These are phyloP conservation scores for Osmoderma eremita DNA, from an alignment of 2,888 invertebrate genomes.

Conservation along the genomic window DNA sequence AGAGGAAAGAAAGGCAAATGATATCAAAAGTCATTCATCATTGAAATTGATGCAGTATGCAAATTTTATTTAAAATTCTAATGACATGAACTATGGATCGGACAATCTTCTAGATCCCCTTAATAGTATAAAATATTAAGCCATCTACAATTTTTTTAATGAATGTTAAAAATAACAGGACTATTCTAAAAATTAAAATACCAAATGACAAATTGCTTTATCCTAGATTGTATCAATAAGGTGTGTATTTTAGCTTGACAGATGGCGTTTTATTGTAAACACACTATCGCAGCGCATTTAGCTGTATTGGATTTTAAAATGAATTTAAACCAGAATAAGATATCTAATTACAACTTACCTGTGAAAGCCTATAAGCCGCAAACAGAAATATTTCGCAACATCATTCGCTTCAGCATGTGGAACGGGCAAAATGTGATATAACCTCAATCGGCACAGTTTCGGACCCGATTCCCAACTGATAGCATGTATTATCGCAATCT, in stretches of 20 bases:
- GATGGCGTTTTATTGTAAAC: conserved; percentile 38
- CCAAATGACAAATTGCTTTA: too few species aligned
- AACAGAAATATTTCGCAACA: conserved; percentile 3
- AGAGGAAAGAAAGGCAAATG: too few species aligned
- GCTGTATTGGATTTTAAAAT: not conserved
- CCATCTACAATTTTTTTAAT: too few species aligned
- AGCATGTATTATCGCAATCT: not conserved
- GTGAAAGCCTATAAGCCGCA: conserved; percentile 14
- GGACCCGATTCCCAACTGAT: not conserved
- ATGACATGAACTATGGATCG: too few species aligned
- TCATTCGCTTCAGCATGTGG: conserved; percentile 25
- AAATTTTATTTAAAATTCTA: too few species aligned
- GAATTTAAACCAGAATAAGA: not conserved
- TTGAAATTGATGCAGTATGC: too few species aligned
- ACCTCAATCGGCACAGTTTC: conserved; percentile 23
- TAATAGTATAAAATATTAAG: too few species aligned
- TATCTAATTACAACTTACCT: conserved; percentile 4
- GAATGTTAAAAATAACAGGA: too few species aligned
- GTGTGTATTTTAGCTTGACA: conserved; percentile 30
- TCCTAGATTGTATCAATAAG: conserved; percentile 24
- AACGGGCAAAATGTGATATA: conserved; percentile 25
- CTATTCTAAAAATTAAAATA: too few species aligned
- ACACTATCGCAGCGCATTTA: not conserved
- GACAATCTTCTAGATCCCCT: too few species aligned
- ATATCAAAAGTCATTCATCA: too few species aligned